Conservation (phyloP, 1,140 invertebrate genomes). For the Sinella curviseta region DNA sequence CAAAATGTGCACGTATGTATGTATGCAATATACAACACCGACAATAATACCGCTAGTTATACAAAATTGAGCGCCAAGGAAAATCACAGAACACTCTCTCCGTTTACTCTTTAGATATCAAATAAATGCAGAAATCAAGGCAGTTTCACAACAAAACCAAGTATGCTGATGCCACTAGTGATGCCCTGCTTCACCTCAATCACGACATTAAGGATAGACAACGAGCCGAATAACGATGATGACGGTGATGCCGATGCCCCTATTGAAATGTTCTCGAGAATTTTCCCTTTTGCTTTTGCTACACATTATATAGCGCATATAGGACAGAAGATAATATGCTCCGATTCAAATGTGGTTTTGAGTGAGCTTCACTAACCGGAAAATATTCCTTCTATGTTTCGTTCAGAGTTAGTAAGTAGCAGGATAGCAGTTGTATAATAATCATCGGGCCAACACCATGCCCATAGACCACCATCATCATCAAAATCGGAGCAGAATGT, state of each 20-base stretch:
- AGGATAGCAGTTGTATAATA: no score
- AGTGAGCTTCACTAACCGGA: background rate
- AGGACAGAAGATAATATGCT: background rate
- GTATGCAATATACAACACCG: no score
- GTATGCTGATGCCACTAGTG: no score
- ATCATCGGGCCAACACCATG: no score
- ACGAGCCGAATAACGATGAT: no score
- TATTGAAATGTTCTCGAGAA: background rate
- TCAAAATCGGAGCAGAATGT: background rate
- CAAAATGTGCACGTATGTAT: no score
- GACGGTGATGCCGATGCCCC: no score
- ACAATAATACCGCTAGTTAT: no score
- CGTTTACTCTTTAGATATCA: no score
- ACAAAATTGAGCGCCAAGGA: no score
- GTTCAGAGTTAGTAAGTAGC: background rate
- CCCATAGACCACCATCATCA: background rate
- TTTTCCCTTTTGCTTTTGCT: background rate
- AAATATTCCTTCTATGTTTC: background rate
- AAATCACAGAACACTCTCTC: no score
- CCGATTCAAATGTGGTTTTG: background rate
- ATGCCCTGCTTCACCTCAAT: constrained; percentile 6
- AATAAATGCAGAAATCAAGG: background rate
- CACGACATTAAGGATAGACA: background rate
- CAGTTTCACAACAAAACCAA: background rate
- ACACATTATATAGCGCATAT: no score